Base-by-base conservation (phyloP, 2,888 invertebrate species). In the Bhutanitis thaidina region DNA sequence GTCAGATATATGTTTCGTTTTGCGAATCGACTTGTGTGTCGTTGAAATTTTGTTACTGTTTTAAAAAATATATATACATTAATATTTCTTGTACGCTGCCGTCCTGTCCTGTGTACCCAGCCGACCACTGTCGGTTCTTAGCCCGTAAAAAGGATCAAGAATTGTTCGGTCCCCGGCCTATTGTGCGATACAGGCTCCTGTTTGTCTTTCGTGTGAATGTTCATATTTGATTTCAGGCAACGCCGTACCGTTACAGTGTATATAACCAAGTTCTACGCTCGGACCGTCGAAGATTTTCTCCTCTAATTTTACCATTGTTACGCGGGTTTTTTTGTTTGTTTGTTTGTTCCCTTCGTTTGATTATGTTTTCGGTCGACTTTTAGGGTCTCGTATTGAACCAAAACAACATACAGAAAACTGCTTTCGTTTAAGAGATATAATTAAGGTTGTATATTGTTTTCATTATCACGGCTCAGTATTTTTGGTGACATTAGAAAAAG, bases 181-280 rank as follows among this genome's bases (percentile, higher is more conserved):
- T 84, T 84, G 82, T 85, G 62, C 64, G 64, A 64, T 67, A 71
- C 65, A 49, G 57, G 14, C 53, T 47, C 32, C 30, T 86, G 80
- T 87, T 86, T 86, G 78, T 82, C 76, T 85, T 81, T 74, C 67
- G 70, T 61, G 62, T 63, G 63, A 70, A 67, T 69, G 81, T 71
- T 77, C 81, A 80, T 82, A 82, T 85, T 85, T 85, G 82, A 78
- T 80, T 81, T 80, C 60, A 70, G 69, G 64, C 65, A 69, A 69
- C 73, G 74, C 67, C 49, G 50, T 55, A 50, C 62, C 57, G 59
- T 57, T 64, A 64, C 61, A 1, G 62, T 59, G 58, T 59, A 64
- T 61, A 54, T 53, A 53, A 56, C 45, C 59, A 71, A 70, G 65
- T 69, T 70, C 25, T 7, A 10, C 10, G 29, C 43, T 35, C 49